These are phyloP conservation scores for Tenebrio molitor DNA, from an alignment of 1,140 invertebrate genomes.

Conservation along the genomic window DNA sequence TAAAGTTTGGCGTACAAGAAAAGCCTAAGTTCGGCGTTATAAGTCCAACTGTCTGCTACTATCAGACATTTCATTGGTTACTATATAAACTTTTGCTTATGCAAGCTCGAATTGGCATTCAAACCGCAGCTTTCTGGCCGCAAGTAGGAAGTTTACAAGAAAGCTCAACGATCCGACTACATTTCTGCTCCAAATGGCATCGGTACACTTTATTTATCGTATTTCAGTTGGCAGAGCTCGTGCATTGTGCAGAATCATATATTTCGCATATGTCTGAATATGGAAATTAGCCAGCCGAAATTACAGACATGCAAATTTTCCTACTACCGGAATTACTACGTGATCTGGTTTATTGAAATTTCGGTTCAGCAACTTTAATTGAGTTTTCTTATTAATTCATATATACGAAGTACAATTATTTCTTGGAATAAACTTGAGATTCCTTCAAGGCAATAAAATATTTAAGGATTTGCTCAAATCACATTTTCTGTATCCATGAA, in stretches of 20 bases:
- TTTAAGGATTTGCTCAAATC: too few species aligned
- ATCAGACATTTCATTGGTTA: neutral
- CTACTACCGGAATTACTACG: too few species aligned
- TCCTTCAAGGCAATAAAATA: too few species aligned
- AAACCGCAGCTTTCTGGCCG: neutral
- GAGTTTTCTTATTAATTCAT: too few species aligned
- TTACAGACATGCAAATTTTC: too few species aligned
- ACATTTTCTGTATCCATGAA: too few species aligned
- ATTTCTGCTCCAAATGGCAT: neutral
- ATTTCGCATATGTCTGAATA: constrained; percentile 1
- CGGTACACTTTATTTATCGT: neutral
- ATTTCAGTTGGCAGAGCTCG: neutral
- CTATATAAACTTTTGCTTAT: neutral
- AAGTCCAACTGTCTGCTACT: neutral
- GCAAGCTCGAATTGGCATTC: neutral
- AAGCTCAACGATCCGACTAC: neutral
- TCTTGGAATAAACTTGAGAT: too few species aligned
- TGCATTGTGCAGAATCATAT: neutral
- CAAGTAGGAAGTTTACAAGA: constrained; percentile 1
- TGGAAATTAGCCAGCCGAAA: neutral
- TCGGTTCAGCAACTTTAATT: too few species aligned
- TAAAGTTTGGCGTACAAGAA: neutral
- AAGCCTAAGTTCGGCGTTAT: neutral
- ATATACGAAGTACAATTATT: too few species aligned
- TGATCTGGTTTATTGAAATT: too few species aligned